phyloP scores from a whole-genome alignment of 2,113 vertebrate species.

The Uropsilus gracilis region DNA sequence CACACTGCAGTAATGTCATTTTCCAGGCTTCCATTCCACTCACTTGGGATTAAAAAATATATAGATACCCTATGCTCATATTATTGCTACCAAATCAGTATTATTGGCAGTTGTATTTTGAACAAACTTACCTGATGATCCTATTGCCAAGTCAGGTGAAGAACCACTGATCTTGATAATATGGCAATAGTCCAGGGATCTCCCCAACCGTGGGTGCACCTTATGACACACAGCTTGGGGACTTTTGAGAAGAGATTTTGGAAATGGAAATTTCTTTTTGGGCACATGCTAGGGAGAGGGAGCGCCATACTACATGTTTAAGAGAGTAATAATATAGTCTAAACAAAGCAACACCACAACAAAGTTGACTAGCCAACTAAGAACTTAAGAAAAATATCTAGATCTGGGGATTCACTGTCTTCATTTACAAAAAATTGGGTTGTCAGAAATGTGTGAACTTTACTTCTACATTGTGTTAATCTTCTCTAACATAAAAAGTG shows the following conservation, averaged over 20 bases:
- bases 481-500: neutral
- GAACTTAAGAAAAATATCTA: neutral
- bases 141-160: neutral
- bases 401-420: neutral
- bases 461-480: neutral
- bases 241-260: neutral
- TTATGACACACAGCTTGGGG: fast-evolving
- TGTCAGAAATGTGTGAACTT: neutral
- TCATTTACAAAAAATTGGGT: neutral
- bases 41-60: neutral
- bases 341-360: neutral
- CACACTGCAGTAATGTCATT: neutral
- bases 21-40: neutral
- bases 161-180: neutral
- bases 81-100: neutral
- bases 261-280: neutral
- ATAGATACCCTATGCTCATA: neutral
- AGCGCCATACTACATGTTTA: neutral
- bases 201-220: neutral
- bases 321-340: neutral
- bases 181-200: too few species aligned
- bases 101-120: neutral
- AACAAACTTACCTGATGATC: neutral
- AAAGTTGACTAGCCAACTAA: neutral
- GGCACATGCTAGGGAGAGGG: neutral